Evolutionary conservation across 1,140 invertebrate genomes (phyloP), one percentile per base, ranked within the genome.

Genomic region (Venturia canescens): DNA sequence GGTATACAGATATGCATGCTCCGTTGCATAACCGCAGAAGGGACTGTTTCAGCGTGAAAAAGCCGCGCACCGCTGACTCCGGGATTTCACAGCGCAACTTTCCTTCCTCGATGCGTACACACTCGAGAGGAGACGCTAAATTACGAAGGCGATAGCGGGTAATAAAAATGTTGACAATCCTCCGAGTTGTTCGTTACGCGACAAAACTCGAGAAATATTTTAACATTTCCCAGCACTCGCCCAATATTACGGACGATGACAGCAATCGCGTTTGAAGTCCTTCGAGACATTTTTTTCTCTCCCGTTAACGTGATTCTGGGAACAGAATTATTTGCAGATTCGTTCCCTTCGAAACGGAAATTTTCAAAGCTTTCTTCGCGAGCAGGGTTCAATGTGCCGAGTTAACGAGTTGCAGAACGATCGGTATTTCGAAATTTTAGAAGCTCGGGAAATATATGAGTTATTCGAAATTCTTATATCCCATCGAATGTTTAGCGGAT

Each of bases 1-100:
- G n/a, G n/a, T n/a, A n/a, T 53, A 53, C n/a, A 53, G 3, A 53
- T 57, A 57, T 57, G 5, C 7, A 18, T 57, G 21, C 7, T 57
- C 21, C 21, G 53, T 57, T 57, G 53, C 53, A 23, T 57, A 57
- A 57, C 13, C 44, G 44, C 18, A 57, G 5, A 57, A 23, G 21
- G 53, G 53, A 57, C 18, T n/a, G 18, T 57, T 57, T 57, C 53
- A 57, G 53, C 53, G 53, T 57, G 53, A 44, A 57, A 57, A 57
- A 57, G 53, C 18, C 53, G 18, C 53, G 53, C 53, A 18, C 21
- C 53, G 53, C 53, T 57, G 53, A 23, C 53, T 57, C 13, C 53
- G 21, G 53, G 53, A 57, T 57, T 57, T 57, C 53, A 57, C 53
- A 57, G 53, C 21, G 21, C 18, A 57, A 57, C 53, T 57, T 57